Evolutionary conservation across 2,797 vertebrate genomes (phyloP), one percentile per base, ranked within the genome.

Genomic region (Leptatherina wallacei): DNA sequence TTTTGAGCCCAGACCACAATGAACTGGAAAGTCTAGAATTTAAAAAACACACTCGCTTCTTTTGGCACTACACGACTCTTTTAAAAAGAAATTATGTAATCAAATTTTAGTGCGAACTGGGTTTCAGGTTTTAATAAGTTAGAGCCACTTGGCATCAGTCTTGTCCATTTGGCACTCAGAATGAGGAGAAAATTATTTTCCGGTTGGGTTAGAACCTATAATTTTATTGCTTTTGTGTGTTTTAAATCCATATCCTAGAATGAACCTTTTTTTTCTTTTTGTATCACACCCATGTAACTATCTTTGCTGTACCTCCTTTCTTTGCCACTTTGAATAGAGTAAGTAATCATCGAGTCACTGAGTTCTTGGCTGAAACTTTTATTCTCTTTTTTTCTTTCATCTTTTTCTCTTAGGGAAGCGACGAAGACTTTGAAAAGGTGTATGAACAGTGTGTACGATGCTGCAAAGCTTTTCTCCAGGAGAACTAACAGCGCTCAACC

Each of bases 401-500:
- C 20, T 64, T 47, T 65, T 40, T 20, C 29, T 66, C 83, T 33
- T 67, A 99, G 97, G 98, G 97, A 30, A 94, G 78, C 0, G 96
- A 97, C 52, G 91, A 96, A 52, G 96, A 99, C 93, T 99, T 99
- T 81, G 97, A 99, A 91, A 94, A 89, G 30, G 98, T 99, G 82
- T 99, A 98, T 0, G 91, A 97, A 82, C 98, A 99, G 82, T 99
- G 98, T 68, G 59, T 94, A 59, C 94, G 98, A 80, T 99, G 97
- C 94, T 99, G 97, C 95, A 95, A 90, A 90, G 96, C 91, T 3
- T 99, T 99, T 90, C 91, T 99, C 92, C 96, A 97, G 71, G 87
- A 81, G 33, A 86, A 91, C 69, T 98, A 95, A 94, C 83, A 69
- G 62, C 71, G 6, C 11, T 35, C 32, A 49, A 10, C 68, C 65